Evolutionary conservation across 2,888 invertebrate species (phyloP), one percentile per base, ranked within the genome.

Genomic region (Glaucopsyche alexis): DNA sequence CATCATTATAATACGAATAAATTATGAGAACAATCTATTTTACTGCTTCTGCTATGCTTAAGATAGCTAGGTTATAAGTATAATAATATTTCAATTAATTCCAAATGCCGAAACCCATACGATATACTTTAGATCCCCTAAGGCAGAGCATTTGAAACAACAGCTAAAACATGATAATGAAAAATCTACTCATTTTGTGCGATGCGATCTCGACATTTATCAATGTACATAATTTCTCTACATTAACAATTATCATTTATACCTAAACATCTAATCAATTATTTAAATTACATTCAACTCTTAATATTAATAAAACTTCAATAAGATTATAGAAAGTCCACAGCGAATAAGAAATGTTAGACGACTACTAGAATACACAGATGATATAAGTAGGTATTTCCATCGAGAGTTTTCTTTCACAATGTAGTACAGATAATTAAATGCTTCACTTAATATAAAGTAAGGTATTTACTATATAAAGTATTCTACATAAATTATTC

Each of bases 121-220:
- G 7, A 9, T 29, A 38, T 60, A 13, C 29, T 29, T 38, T 7
- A 13, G 60, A 9, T 6, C 29, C 11, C 60, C 29, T 29, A 60
- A 13, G 29, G 29, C 60, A 29, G 29, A 29, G 60, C 60, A 60
- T 45, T 60, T 7, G 29, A 69, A 49, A 45, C 69, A 69, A 69
- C 69, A 69, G 69, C 69, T 42, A 67, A 66, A 69, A 69, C 49
- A 69, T 69, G 69, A 49, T 47, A 49, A 67, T 72, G 45, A 72
- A 66, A 64, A 72, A 72, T 79, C 90, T 92, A 91, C 87, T 80
- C 80, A 80, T 78, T 91, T 92, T 91, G 92, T 92, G 92, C 91
- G 90, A 90, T 80, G 80, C 82, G 87, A 88, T 86, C 86, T 84
- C 87, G 90, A 90, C 89, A 82, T 81, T 84, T 84, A 81, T 45